Evolutionary conservation across 2,888 invertebrate genomes (phyloP).

Genomic region (Parascotia fuliginaria): DNA sequence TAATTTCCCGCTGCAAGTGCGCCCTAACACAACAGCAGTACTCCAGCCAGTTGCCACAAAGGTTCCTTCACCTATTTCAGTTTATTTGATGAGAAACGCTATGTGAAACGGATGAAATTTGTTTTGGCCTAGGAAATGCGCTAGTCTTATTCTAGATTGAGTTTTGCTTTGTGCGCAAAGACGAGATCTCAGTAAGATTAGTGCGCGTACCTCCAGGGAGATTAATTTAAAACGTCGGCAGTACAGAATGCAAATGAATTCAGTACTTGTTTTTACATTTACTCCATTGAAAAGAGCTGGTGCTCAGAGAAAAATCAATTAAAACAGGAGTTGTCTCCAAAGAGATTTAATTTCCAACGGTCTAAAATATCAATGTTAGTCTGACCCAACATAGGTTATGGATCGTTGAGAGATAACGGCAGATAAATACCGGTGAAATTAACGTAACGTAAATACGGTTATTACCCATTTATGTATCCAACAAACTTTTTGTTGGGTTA

Average conservation of each 20-base stretch:
- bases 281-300: no score
- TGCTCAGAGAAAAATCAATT: no score
- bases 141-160: conserved; percentile 43
- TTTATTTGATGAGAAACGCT: conserved; percentile 41
- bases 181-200: conserved; percentile 35
- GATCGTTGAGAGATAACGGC: no score
- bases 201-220: conserved; percentile 12
- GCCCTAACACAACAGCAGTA: conserved; percentile 20
- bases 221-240: conserved; percentile 35
- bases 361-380: no score
- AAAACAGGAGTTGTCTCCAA: no score
- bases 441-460: no score
- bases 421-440: no score
- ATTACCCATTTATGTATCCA: no score
- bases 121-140: conserved; percentile 51
- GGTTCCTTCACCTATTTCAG: conserved; percentile 51
- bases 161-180: conserved; percentile 45
- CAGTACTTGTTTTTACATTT: no score
- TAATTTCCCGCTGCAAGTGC: conserved; percentile 16
- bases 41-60: conserved; percentile 51
- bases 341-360: no score
- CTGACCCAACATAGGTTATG: no score
- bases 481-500: no score
- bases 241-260: background rate
- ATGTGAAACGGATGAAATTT: conserved; percentile 43